Percentiles rank a stretch among this genome's conserved stretches.
Conservation (phyloP, 1,140 invertebrate species). For the Lepidurus arcticus region DNA sequence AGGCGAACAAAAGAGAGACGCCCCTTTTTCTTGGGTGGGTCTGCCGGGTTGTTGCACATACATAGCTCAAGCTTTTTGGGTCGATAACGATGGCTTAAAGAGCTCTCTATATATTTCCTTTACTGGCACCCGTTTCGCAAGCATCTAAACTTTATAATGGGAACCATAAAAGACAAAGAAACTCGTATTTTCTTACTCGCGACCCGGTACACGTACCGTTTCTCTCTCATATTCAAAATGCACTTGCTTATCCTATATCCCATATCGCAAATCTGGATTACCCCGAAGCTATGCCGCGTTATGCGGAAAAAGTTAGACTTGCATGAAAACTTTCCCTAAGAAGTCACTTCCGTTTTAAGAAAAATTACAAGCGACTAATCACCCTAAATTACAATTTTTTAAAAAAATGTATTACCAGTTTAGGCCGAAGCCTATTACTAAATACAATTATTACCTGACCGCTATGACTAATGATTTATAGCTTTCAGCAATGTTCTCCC, state of each 20-base stretch:
- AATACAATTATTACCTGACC: too few species aligned
- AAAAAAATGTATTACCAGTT: too few species aligned
- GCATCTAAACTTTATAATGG: neutral
- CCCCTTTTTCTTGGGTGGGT: neutral
- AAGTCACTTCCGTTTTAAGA: too few species aligned
- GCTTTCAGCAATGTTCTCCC: too few species aligned
- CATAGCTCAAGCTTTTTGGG: constrained; percentile 1
- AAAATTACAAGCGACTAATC: too few species aligned
- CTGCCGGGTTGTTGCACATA: constrained; percentile 1
- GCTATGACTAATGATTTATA: too few species aligned
- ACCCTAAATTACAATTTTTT: too few species aligned
- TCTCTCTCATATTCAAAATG: neutral
- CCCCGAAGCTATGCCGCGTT: too few species aligned
- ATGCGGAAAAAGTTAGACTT: too few species aligned
- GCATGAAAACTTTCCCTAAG: too few species aligned
- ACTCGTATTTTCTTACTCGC: neutral
- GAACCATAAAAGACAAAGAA: neutral
- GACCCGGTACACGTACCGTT: neutral
- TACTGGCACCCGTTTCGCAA: neutral
- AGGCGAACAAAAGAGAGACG: constrained; percentile 4
- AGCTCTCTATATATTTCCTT: constrained; percentile 11
- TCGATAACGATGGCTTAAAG: constrained; percentile 19
- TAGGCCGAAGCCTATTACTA: too few species aligned
- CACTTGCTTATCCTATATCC: neutral
- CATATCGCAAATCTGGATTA: too few species aligned